phyloP scores from a whole-genome alignment of 1,140 invertebrate genomes.

The Rhyzopertha dominica region DNA sequence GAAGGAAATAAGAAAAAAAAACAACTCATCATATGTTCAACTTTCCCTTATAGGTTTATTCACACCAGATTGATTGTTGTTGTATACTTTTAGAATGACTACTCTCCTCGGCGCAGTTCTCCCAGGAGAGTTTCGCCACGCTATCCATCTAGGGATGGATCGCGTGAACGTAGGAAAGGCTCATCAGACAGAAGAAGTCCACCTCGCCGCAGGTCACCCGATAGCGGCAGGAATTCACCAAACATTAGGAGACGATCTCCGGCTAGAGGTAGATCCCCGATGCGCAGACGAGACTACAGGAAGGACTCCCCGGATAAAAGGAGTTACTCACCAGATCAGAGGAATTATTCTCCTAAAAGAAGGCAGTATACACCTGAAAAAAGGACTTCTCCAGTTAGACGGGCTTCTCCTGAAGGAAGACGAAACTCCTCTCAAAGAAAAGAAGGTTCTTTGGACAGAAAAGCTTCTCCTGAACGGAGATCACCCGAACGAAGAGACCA shows the following conservation, averaged over 20 bases:
- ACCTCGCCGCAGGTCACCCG: conserved; percentile 10
- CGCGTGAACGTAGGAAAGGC: conserved; percentile 1
- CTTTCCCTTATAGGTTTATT: too few relatives aligned
- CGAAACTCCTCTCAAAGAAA: too few relatives aligned
- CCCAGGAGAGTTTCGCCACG: conserved; percentile 1
- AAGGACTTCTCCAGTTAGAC: too few relatives aligned
- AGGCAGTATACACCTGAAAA: neutral
- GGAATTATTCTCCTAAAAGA: conserved; percentile 9
- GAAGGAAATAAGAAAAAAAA: too few relatives aligned
- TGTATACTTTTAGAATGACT: too few relatives aligned
- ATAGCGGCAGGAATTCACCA: conserved; percentile 6
- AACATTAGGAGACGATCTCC: conserved; percentile 5
- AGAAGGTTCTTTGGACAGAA: too few relatives aligned
- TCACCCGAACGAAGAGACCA: too few relatives aligned
- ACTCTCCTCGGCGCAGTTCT: neutral
- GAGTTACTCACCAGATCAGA: conserved; percentile 2
- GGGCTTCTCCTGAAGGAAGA: too few relatives aligned
- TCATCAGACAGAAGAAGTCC: conserved; percentile 10
- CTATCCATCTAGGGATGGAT: conserved; percentile 4
- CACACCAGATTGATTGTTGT: too few relatives aligned
- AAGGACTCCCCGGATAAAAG: neutral
- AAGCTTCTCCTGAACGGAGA: neutral
- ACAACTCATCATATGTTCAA: too few relatives aligned
- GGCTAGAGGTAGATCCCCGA: conserved; percentile 4
- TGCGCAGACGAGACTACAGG: too few relatives aligned